Evolutionary conservation across 2,888 invertebrate species (phyloP).

Genomic region (Acleris literana): DNA sequence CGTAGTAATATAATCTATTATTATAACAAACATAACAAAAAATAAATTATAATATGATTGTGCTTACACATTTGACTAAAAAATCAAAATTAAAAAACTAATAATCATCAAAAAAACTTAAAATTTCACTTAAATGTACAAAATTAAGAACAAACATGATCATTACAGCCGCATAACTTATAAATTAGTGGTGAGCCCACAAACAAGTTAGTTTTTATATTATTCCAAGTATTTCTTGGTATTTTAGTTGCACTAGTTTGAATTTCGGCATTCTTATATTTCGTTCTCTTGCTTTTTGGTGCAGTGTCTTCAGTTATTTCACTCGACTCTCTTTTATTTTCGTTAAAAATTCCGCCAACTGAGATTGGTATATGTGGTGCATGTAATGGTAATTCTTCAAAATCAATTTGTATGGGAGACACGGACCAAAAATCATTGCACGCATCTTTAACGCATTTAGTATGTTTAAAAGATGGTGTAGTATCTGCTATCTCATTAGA

Average conservation of each 20-base stretch:
- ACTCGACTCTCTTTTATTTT: conserved; percentile 2
- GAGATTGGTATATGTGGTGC: too few species aligned
- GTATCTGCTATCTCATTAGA: not conserved
- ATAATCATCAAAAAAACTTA: not conserved
- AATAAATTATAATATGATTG: too few species aligned
- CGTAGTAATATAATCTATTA: too few species aligned
- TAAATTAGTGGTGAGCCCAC: conserved; percentile 38
- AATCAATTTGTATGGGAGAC: not conserved
- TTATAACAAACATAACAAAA: too few species aligned
- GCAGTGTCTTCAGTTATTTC: not conserved
- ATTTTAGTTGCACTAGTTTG: conserved; percentile 25
- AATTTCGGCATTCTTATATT: not conserved
- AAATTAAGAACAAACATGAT: conserved; percentile 38
- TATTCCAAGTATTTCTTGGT: conserved; percentile 26
- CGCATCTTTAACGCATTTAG: not conserved
- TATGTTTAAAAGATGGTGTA: not conserved
- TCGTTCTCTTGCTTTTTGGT: not conserved
- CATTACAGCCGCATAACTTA: conserved; percentile 39
- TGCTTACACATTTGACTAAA: too few species aligned
- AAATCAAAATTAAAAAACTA: not conserved
- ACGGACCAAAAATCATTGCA: conserved; percentile 23
- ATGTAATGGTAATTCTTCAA: not conserved
- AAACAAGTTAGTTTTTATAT: conserved; percentile 38
- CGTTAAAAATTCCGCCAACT: not conserved
- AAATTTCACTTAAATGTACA: not conserved